Base-by-base conservation (phyloP, 2,797 vertebrate genomes). In the Anomalospiza imberbis region DNA sequence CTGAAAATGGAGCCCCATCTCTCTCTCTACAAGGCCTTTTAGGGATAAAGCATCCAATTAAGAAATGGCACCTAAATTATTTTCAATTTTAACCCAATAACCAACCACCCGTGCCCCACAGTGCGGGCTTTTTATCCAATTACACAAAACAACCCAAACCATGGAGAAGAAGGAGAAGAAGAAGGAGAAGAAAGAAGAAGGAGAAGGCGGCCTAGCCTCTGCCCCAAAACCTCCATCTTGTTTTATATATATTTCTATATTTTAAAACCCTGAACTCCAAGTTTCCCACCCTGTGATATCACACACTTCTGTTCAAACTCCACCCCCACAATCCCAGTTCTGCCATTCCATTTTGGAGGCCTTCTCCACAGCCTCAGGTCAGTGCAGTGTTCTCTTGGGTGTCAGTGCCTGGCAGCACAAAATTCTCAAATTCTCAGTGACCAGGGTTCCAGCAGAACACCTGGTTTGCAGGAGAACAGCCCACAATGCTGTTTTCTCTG, bases 401-500 rank as follows among this genome's bases (percentile, higher is more conserved):
- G 22, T 34, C 55, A 34, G 55, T 11, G 55, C 55, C 55, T 34
- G n/a, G 3, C 55, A 57, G n/a, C n/a, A 25, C 55, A 57, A 24
- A 25, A 34, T 32, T 24, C 55, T 34, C 9, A 7, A 11, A 17
- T 12, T 24, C 21, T 34, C n/a, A 4, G 5, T 8, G 11, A 8
- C 22, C 55, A 17, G 22, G 21, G n/a, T 5, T 57, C 55, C 55
- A 57, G 10, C 55, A 57, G 55, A 31, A 15, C 5, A 14, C 1
- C 44, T 12, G 55, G 17, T 28, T 55, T 21, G 47, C 10, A 51
- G 47, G 26, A 40, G 31, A 42, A 2, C 9, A 32, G 29, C 32
- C 54, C 8, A 0, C 3, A 19, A 63, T 0, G 2, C 10, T 9
- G 17, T 22, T 75, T 32, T 6, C 50, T 42, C 1, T 0, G 2